Conservation (phyloP, 2,797 vertebrate species). For the Champsocephalus esox region DNA sequence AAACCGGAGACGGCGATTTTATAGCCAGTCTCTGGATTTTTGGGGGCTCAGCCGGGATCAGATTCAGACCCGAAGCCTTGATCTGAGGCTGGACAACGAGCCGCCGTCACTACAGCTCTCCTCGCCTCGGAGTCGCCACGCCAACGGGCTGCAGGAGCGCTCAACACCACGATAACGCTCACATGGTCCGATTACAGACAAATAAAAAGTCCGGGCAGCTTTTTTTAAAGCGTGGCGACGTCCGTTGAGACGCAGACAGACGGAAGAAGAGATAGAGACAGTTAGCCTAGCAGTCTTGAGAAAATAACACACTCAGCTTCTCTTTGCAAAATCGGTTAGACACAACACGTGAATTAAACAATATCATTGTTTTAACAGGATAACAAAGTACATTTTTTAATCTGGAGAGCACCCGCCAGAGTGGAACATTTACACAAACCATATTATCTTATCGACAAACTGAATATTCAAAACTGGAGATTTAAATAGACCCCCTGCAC, state of each 20-base stretch:
- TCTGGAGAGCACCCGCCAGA: constrained; percentile 72
- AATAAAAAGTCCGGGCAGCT: not conserved
- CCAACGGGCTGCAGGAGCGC: constrained; percentile 6
- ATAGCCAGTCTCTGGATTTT: not conserved
- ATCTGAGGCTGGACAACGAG: constrained; percentile 25
- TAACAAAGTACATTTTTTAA: constrained; percentile 65
- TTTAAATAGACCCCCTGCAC: constrained; percentile 79
- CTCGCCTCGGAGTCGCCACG: constrained; percentile 15
- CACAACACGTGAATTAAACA: constrained; percentile 75
- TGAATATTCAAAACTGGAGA: constrained; percentile 68
- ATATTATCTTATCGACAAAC: constrained; percentile 71
- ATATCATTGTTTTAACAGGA: constrained; percentile 63
- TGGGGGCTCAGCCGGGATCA: not conserved
- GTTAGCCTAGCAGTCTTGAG: constrained; percentile 81
- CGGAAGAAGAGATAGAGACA: constrained; percentile 41
- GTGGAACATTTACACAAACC: constrained; percentile 74
- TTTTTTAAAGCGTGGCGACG: constrained; percentile 5
- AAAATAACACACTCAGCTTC: constrained; percentile 65
- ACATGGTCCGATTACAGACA: constrained; percentile 36
- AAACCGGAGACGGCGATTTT: not conserved
- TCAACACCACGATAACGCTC: constrained; percentile 22
- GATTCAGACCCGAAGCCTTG: not conserved
- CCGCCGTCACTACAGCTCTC: constrained; percentile 26
- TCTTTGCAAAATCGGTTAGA: constrained; percentile 62
- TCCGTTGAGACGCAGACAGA: constrained; percentile 28